Evolutionary conservation across 1,140 invertebrate species (phyloP).

Genomic region (Leptinotarsa defecta): DNA sequence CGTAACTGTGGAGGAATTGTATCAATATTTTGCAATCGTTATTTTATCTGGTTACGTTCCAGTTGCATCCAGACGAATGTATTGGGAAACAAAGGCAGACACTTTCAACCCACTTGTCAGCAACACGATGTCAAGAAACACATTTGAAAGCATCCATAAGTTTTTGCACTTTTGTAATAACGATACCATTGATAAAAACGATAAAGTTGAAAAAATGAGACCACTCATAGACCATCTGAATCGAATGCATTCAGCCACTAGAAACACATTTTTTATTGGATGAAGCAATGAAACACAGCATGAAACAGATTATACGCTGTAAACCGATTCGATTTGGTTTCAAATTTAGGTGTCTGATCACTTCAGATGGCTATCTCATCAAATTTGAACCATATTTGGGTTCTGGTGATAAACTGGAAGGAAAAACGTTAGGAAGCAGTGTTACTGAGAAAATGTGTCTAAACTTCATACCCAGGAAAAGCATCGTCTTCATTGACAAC

Average conservation of each 20-base stretch:
- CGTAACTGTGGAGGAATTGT: conserved; percentile 1
- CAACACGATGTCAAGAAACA: conserved; percentile 25
- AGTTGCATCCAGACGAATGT: too few species aligned
- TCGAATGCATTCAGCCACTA: conserved; percentile 16
- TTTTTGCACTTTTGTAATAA: conserved; percentile 27
- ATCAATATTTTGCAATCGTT: neutral
- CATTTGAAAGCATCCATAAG: conserved; percentile 29
- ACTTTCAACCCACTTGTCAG: conserved; percentile 23
- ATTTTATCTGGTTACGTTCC: conserved; percentile 22
- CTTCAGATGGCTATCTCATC: conserved; percentile 25
- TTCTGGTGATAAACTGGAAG: conserved; percentile 29
- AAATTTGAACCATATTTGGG: conserved; percentile 39
- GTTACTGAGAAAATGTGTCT: conserved; percentile 36
- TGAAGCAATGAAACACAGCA: too few species aligned
- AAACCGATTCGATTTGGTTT: conserved; percentile 44
- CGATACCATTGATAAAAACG: conserved; percentile 19
- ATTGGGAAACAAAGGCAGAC: too few species aligned
- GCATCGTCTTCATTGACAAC: conserved; percentile 28
- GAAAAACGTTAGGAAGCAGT: conserved; percentile 28
- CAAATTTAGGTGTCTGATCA: conserved; percentile 31
- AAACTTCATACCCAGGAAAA: conserved; percentile 24
- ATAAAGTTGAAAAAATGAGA: conserved; percentile 22
- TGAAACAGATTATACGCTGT: too few species aligned
- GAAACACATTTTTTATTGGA: too few species aligned
- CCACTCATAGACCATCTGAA: conserved; percentile 20